phyloP scores from a whole-genome alignment of 2,113 vertebrate species.

The Mastomys natalensis region DNA sequence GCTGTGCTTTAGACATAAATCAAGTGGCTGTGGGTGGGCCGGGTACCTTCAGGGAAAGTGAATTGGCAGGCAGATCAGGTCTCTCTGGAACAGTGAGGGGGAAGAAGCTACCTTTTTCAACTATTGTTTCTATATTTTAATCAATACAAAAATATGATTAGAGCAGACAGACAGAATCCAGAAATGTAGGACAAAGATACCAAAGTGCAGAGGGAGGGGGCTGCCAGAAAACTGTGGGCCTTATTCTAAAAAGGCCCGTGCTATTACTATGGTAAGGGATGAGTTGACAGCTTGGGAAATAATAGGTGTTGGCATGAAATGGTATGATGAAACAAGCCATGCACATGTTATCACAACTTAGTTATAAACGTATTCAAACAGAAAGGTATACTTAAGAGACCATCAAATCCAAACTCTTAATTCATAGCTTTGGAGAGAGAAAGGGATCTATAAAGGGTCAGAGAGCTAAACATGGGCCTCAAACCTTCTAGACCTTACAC shows the following conservation, averaged over 20 bases:
- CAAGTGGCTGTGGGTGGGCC: conserved; percentile 22
- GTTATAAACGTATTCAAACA: background rate
- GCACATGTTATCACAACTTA: background rate
- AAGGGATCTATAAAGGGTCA: background rate
- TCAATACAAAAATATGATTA: conserved; percentile 6
- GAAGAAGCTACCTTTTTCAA: background rate
- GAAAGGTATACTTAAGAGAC: background rate
- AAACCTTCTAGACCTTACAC: background rate
- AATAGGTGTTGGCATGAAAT: background rate
- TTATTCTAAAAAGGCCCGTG: background rate
- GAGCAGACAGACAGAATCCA: background rate
- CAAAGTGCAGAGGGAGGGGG: background rate
- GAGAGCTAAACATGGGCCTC: background rate
- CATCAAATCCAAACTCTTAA: conserved; percentile 41
- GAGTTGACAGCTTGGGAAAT: background rate
- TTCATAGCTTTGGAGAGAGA: background rate
- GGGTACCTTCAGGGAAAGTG: background rate
- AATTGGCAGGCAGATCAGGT: conserved; percentile 14
- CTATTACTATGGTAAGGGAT: background rate
- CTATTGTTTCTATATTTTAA: background rate
- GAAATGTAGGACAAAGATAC: background rate
- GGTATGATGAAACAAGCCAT: background rate
- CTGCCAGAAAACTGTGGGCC: background rate
- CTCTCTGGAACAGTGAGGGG: background rate
- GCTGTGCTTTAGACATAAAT: conserved; percentile 48